Evolutionary conservation across 1,140 invertebrate species (phyloP), one percentile per base, ranked within the genome.

Genomic region (Drosophila oshimai): DNA sequence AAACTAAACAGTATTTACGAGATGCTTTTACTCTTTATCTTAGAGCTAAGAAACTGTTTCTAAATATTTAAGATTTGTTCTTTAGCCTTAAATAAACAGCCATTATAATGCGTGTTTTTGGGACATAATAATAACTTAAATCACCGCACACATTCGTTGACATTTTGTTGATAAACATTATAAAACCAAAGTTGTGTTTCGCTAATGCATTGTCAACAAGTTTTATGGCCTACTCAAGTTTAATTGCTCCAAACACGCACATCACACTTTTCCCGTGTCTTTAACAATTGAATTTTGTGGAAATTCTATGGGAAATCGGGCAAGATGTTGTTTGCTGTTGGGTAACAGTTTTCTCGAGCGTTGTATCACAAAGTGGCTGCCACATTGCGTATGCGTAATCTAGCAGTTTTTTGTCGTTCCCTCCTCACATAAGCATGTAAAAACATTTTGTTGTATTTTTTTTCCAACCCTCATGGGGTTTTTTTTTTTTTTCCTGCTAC

Each of bases 361-460:
- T 69, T 83, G 78, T 83, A 51, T 64, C 57, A 74, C 78, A 83
- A 83, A 83, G 78, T 83, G 79, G 79, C 74, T 62, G 41, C 41
- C 61, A 78, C 75, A 72, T 69, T 80, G 80, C 81, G 62, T 86
- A 84, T 86, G 80, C 75, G 76, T 86, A 86, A 87, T 87, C 81
- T 75, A 42, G 73, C 74, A 84, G 70, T 55, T 58, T 58, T 18
- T 31, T 18, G 36, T 37, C 68, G n/a, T n/a, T 50, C 39, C 39
- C 51, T 42, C 58, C 65, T 37, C 26, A 46, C 72, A 86, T 73
- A 86, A 86, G 76, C 71, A 84, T 84, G 80, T 75, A 86, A 86
- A 80, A 60, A 86, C 80, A 86, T 86, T 80, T 65, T 51, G 42
- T 67, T 74, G 69, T 58, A 51, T 58, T 72, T 51, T 49, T 70